Evolutionary conservation across 2,113 vertebrate species (phyloP).

Genomic region (Sterrhoptilus dennistouni): DNA sequence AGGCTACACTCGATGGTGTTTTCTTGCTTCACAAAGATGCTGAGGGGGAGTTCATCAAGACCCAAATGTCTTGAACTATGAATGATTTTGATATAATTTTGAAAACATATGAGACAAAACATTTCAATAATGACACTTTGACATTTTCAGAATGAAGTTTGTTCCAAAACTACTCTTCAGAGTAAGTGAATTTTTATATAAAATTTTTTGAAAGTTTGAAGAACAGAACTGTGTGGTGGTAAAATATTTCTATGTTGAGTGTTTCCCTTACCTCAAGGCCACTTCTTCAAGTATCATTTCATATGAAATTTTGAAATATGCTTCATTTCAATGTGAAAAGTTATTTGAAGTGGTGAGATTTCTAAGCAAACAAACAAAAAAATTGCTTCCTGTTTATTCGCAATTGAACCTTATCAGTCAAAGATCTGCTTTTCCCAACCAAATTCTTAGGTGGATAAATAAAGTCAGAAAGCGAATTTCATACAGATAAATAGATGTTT

Average conservation of each 20-base stretch:
- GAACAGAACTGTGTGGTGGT: neutral
- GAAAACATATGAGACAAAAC: neutral
- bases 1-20: neutral
- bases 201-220: neutral
- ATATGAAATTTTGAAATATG: neutral
- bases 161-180: neutral
- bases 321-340: neutral
- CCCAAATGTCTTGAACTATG: neutral
- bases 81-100: neutral
- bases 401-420: neutral
- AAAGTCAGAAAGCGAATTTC: neutral
- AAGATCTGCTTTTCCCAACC: neutral
- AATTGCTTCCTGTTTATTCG: neutral
- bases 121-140: neutral
- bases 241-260: neutral
- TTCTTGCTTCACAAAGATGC: neutral
- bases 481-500: neutral
- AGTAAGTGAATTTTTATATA: neutral
- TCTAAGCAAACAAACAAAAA: neutral
- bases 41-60: neutral
- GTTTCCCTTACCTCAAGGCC: neutral
- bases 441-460: neutral
- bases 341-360: neutral
- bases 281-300: neutral
- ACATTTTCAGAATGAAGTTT: conserved; percentile 17